Evolutionary conservation across 2,888 invertebrate genomes (phyloP).

Genomic region (Cheilosia grossa): DNA sequence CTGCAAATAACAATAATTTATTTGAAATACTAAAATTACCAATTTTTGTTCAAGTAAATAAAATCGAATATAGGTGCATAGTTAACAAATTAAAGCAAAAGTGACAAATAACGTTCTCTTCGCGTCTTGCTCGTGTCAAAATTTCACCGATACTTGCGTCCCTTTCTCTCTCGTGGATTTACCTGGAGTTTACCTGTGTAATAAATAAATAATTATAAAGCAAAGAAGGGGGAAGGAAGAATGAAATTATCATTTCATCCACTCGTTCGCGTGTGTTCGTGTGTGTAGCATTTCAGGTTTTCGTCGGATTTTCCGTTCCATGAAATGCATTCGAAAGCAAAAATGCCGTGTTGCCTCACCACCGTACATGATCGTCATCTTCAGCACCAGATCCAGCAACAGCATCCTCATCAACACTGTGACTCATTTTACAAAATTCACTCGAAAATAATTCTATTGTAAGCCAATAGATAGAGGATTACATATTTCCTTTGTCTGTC

Average conservation of each 20-base stretch:
- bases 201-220: constrained; percentile 68
- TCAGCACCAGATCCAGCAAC: constrained; percentile 46
- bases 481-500: constrained; percentile 60
- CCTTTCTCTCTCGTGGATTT: constrained; percentile 49
- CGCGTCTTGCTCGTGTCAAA: constrained; percentile 38
- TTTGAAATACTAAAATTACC: constrained; percentile 1
- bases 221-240: constrained; percentile 57
- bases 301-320: constrained; percentile 67
- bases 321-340: constrained; percentile 74
- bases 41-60: constrained; percentile 1
- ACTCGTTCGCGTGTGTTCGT: constrained; percentile 54
- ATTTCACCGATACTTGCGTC: constrained; percentile 39
- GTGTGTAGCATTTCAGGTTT: constrained; percentile 73
- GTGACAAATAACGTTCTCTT: constrained; percentile 39
- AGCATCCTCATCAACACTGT: constrained; percentile 65
- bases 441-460: constrained; percentile 62
- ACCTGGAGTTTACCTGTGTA: constrained; percentile 69
- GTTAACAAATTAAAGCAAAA: constrained; percentile 15
- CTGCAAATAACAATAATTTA: constrained; percentile 22
- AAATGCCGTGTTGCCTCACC: constrained; percentile 70
- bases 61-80: background rate
- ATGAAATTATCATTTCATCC: constrained; percentile 63
- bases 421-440: constrained; percentile 67
- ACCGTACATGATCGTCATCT: constrained; percentile 48
- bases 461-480: constrained; percentile 66